Conservation (phyloP, 2,113 vertebrate species). For the Lontra canadensis region DNA sequence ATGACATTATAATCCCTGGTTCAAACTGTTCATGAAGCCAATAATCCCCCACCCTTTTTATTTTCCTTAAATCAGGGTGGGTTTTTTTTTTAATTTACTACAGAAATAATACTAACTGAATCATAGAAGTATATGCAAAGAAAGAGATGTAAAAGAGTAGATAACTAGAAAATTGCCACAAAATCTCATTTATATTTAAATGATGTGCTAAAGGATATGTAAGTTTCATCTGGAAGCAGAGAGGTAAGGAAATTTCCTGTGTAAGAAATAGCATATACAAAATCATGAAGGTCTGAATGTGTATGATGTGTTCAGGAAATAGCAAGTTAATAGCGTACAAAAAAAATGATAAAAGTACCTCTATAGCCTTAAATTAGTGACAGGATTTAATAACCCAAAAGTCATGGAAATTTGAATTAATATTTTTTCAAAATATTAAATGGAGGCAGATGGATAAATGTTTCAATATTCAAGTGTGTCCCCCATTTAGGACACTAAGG, state of each 20-base stretch:
- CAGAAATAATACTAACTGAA: not conserved
- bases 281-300: not conserved
- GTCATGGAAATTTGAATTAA: not conserved
- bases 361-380: not conserved
- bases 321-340: not conserved
- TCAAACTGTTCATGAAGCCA: not conserved
- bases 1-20: not conserved
- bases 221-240: not conserved
- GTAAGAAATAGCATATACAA: not conserved
- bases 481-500: not conserved
- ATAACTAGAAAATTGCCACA: not conserved
- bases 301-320: not conserved
- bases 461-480: not conserved
- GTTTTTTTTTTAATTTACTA: not conserved
- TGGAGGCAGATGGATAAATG: not conserved
- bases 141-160: not conserved
- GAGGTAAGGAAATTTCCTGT: not conserved
- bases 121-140: not conserved
- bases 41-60: not conserved
- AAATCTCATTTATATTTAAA: not conserved
- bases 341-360: not conserved
- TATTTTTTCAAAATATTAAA: not conserved
- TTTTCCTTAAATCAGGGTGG: not conserved
- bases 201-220: not conserved
- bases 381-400: not conserved